Evolutionary conservation across 1,140 invertebrate species (phyloP), one percentile per base, ranked within the genome.

Genomic region (Macrocentrus cingulum): DNA sequence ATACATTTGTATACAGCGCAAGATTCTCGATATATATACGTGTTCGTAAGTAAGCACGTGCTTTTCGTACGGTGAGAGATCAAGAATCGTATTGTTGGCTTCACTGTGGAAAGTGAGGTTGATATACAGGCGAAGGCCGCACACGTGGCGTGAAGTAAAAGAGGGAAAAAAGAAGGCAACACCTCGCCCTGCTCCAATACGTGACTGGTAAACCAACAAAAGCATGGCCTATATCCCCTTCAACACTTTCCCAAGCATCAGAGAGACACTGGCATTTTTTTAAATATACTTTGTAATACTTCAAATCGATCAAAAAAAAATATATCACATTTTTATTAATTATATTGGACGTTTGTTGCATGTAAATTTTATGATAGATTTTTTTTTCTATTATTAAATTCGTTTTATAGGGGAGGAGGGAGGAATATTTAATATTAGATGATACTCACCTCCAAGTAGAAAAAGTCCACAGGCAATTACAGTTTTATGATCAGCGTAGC

Each of bases 381-480:
- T n/a, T n/a, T n/a, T n/a, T n/a, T n/a, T n/a, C n/a, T n/a, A n/a
- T n/a, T n/a, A n/a, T n/a, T n/a, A n/a, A n/a, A n/a, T n/a, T n/a
- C n/a, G n/a, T n/a, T n/a, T n/a, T n/a, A n/a, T n/a, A n/a, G n/a
- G n/a, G n/a, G n/a, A n/a, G n/a, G n/a, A n/a, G n/a, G n/a, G n/a
- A n/a, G n/a, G n/a, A n/a, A n/a, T n/a, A n/a, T n/a, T n/a, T n/a
- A n/a, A n/a, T 37, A 11, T 19, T 16, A 9, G 2, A 6, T 25
- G 13, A 60, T 58, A 80, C 81, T 83, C 68, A 86, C 85, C 85
- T 56, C 82, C 84, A 23, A 85, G 74, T 20, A 85, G 84, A 69
- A 84, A 85, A n/a, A 86, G 70, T 60, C 84, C 84, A 60, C 84
- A 84, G 15, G 84, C 84, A 8, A 87, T 74, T 16, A 87, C 78